These are phyloP conservation scores for Drosophila bocki DNA, from an alignment of 1,140 invertebrate species.

Conservation along the genomic window DNA sequence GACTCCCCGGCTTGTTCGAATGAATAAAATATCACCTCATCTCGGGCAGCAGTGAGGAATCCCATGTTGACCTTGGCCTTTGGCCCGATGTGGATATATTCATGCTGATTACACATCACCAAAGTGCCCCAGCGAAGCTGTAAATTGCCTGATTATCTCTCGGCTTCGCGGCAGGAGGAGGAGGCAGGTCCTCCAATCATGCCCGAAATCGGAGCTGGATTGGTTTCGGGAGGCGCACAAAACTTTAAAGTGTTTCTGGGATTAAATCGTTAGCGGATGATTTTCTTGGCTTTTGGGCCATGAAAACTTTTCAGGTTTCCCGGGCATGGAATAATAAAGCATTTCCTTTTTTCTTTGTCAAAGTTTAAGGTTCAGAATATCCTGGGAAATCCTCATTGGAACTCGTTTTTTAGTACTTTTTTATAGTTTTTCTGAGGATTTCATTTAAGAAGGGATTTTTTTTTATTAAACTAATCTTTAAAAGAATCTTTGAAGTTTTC, in stretches of 20 bases:
- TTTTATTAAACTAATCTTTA: background rate
- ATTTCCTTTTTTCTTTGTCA: slow-evolving; percentile 3
- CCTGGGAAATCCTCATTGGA: background rate
- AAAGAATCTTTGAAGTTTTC: background rate
- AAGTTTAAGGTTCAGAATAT: background rate
- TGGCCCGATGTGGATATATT: slow-evolving; percentile 40
- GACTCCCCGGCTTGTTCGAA: slow-evolving; percentile 14
- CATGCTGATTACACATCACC: slow-evolving; percentile 65
- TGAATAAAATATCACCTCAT: slow-evolving; percentile 72
- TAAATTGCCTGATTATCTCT: slow-evolving; percentile 71
- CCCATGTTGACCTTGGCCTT: slow-evolving; percentile 73
- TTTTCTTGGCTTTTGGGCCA: background rate
- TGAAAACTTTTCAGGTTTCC: slow-evolving; percentile 21
- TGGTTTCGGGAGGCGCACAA: background rate
- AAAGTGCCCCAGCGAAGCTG: slow-evolving; percentile 23
- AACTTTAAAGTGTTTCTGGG: slow-evolving; percentile 33
- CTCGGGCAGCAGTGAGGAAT: slow-evolving; percentile 42
- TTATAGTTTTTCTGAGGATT: background rate
- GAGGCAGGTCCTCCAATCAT: slow-evolving; percentile 16
- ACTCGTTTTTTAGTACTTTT: background rate
- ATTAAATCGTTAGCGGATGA: slow-evolving; percentile 24
- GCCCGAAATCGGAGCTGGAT: slow-evolving; percentile 1
- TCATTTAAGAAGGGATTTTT: background rate
- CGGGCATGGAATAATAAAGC: slow-evolving; percentile 6
- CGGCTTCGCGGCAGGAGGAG: background rate